Conservation (phyloP, 92 coral and sea anemone species). For the Nematostella vectensis region DNA sequence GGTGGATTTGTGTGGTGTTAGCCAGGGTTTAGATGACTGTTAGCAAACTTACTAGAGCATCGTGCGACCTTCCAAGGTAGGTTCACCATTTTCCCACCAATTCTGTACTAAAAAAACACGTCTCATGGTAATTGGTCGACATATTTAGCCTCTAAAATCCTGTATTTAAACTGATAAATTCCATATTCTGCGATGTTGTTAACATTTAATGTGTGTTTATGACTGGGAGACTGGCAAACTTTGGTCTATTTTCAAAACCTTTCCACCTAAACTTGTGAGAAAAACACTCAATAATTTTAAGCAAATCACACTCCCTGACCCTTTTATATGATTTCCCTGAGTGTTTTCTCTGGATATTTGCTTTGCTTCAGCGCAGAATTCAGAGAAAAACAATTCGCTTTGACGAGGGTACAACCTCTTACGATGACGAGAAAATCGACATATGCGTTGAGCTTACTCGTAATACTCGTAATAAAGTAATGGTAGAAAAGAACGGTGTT, state of each 20-base stretch:
- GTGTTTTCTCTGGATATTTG: too few relatives aligned
- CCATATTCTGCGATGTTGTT: slow-evolving; percentile 5
- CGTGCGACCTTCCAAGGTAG: slow-evolving; percentile 51
- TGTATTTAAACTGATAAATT: slow-evolving; percentile 9
- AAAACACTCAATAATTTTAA: too few relatives aligned
- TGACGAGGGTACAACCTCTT: too few relatives aligned
- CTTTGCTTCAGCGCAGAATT: too few relatives aligned
- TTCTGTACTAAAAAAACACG: not conserved
- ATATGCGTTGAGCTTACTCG: too few relatives aligned
- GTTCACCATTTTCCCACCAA: slow-evolving; percentile 13
- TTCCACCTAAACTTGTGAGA: too few relatives aligned
- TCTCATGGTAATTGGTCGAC: not conserved
- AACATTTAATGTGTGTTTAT: slow-evolving; percentile 19
- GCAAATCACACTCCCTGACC: too few relatives aligned
- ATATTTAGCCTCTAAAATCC: slow-evolving; percentile 6
- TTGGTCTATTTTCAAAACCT: not conserved
- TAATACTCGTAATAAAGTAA: too few relatives aligned
- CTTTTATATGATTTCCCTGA: too few relatives aligned
- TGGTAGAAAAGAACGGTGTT: too few relatives aligned
- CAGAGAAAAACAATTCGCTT: too few relatives aligned
- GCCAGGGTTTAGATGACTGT: slow-evolving; percentile 50
- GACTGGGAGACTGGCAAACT: slow-evolving; percentile 9
- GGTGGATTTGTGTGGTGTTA: slow-evolving; percentile 27
- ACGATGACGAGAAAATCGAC: too few relatives aligned
- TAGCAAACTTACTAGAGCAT: slow-evolving; percentile 29